Evolutionary conservation across 2,113 vertebrate species (phyloP).

Genomic region (Oxygymnocypris stewartii): DNA sequence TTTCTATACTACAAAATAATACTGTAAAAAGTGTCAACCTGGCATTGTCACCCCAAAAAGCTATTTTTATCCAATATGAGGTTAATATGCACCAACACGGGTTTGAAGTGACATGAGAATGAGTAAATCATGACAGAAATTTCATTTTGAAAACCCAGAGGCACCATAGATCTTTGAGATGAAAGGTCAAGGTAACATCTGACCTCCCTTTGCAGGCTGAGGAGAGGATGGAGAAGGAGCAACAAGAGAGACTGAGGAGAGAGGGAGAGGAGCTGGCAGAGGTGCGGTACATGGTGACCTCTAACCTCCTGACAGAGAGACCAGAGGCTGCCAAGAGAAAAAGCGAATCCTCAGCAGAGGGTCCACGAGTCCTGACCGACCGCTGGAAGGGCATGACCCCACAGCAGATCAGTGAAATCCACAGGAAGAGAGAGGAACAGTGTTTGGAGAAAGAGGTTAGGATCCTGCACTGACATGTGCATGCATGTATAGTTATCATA

Average conservation of each 20-base stretch:
- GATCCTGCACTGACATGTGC: not conserved
- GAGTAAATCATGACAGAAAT: not conserved
- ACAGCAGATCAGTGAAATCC: constrained; percentile 67
- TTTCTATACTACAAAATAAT: not conserved
- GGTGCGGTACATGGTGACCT: constrained; percentile 69
- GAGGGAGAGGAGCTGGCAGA: constrained; percentile 66
- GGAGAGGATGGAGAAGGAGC: constrained; percentile 60
- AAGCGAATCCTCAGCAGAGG: constrained; percentile 38
- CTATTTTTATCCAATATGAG: not conserved
- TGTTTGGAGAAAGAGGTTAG: constrained; percentile 68
- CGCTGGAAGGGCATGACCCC: constrained; percentile 78
- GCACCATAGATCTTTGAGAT: constrained; percentile 9
- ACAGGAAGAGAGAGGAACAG: constrained; percentile 67
- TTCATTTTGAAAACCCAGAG: not conserved
- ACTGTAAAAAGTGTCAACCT: not conserved
- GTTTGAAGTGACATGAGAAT: not conserved
- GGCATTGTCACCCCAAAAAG: too few species aligned
- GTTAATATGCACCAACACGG: not conserved
- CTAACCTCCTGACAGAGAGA: constrained; percentile 76
- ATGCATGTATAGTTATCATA: not conserved
- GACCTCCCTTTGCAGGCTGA: constrained; percentile 63
- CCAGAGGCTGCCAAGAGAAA: constrained; percentile 60
- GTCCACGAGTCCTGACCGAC: constrained; percentile 62
- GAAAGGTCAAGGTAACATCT: constrained; percentile 26
- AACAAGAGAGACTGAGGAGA: constrained; percentile 59